Percentiles rank a stretch among this genome's conserved stretches.
phyloP scores from a whole-genome alignment of 2,113 vertebrate species.

The Excalfactoria chinensis region DNA sequence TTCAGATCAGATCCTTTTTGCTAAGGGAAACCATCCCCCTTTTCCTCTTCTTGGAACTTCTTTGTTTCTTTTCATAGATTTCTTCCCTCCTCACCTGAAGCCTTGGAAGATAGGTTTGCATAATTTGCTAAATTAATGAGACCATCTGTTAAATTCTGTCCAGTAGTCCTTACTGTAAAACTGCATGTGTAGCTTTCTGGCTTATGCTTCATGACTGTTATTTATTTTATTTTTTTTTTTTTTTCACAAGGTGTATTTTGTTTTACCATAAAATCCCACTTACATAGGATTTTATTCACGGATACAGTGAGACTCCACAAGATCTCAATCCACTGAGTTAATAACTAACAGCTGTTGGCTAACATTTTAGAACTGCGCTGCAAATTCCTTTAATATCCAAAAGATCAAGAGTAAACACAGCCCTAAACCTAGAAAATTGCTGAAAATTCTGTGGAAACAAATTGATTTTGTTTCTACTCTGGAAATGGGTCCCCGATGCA shows the following conservation, averaged over 20 bases:
- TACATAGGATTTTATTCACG: background rate
- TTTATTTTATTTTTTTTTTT: too few species aligned
- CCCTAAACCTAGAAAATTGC: background rate
- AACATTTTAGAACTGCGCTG: conserved; percentile 7
- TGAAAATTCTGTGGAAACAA: conserved; percentile 48
- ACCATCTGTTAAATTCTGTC: background rate
- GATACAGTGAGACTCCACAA: background rate
- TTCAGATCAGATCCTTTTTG: background rate
- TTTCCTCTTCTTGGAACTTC: background rate
- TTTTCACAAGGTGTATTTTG: background rate
- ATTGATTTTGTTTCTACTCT: conserved; percentile 20
- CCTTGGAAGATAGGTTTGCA: background rate
- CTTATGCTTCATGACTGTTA: background rate
- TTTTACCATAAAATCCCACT: background rate
- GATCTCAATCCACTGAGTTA: background rate
- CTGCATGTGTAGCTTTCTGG: background rate
- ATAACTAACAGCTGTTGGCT: background rate
- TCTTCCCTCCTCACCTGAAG: background rate
- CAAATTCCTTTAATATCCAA: conserved; percentile 4
- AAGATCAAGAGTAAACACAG: background rate
- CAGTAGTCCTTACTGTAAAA: background rate
- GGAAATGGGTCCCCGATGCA: background rate
- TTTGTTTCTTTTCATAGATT: background rate
- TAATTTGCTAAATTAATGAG: background rate
- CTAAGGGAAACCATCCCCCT: background rate